Base-by-base conservation (phyloP, 2,888 invertebrate genomes). In the Ophraella communa region DNA sequence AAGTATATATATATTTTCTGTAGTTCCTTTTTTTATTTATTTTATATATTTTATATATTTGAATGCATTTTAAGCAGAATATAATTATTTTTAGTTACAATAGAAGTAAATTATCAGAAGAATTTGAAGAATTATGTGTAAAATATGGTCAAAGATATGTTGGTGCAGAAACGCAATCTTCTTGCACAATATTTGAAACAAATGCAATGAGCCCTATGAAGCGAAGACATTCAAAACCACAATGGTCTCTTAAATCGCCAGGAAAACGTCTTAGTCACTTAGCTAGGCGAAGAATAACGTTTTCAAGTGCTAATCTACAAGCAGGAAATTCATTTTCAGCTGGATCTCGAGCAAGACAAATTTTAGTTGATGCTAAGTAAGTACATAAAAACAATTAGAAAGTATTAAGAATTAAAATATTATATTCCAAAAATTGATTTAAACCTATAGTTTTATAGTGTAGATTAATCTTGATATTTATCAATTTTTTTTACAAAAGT, bases 231-330 rank as follows among this genome's bases (percentile, higher is more conserved):
- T 83, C 78, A 17, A 76, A 74, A 68, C 73, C 76, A 20, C 76
- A 77, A 33, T 78, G 86, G 85, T 74, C 79, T 79, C 80, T 82
- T 77, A 70, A 91, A 77, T 93, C 93, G 1, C 92, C 93, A 0
- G 92, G 92, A 0, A 87, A 91, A 65, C 85, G 93, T 4, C 80
- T 93, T 17, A 93, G 91, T 64, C 92, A 93, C 77, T 83, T 93
- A 74, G 92, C 93, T 1, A 87, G 89, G 60, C 84, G 93, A 5
- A 84, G 92, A 55, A 89, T 90, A 72, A 88, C 91, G 1, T 93
- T 93, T 80, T 91, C 91, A 60, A 91, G 89, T 49, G 90, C 90
- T 0, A 87, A 86, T 78, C 78, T 89, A 65, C 86, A 87, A 73
- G 78, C 80, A 17, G 80, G 80, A 1, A 75, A 84, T 44, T 85